A percentile compares a stretch with the other conserved stretches of the same genome.
These are phyloP conservation scores for Archips crataeganus DNA, from an alignment of 2,888 invertebrate species.

Conservation along the genomic window DNA sequence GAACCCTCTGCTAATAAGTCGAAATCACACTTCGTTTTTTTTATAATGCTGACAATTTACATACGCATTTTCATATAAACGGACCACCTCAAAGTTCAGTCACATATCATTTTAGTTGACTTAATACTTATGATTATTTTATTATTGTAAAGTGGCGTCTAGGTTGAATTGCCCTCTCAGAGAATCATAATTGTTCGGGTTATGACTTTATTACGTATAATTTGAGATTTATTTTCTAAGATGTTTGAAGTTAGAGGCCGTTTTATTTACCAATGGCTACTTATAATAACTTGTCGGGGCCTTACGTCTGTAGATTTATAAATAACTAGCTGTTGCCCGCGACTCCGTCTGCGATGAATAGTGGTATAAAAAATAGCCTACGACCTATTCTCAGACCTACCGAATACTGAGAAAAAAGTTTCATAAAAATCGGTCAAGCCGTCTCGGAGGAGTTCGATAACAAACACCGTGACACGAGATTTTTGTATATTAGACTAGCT, in stretches of 20 bases:
- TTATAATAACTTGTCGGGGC: not conserved
- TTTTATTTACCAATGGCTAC: not conserved
- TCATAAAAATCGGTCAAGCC: too few species aligned
- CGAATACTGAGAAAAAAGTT: too few species aligned
- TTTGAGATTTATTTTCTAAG: conserved; percentile 55
- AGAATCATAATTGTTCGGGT: conserved; percentile 59
- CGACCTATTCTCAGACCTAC: too few species aligned
- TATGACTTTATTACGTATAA: conserved; percentile 73
- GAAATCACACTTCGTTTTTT: not conserved
- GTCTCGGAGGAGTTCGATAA: too few species aligned
- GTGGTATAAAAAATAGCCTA: too few species aligned
- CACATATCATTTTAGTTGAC: conserved; percentile 57
- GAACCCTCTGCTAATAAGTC: not conserved
- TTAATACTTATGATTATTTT: conserved; percentile 68
- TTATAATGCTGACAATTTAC: conserved; percentile 31
- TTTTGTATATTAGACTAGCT: too few species aligned
- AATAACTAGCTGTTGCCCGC: not conserved
- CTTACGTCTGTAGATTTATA: not conserved
- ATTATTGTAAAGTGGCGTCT: conserved; percentile 55
- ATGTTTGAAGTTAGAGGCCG: not conserved
- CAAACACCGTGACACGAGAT: too few species aligned
- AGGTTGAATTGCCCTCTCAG: conserved; percentile 57
- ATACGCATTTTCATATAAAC: conserved; percentile 20
- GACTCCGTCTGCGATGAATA: too few species aligned
- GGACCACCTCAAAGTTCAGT: conserved; percentile 27